phyloP scores from a whole-genome alignment of 1,140 invertebrate species.

The Leptinotarsa undecemlineata region DNA sequence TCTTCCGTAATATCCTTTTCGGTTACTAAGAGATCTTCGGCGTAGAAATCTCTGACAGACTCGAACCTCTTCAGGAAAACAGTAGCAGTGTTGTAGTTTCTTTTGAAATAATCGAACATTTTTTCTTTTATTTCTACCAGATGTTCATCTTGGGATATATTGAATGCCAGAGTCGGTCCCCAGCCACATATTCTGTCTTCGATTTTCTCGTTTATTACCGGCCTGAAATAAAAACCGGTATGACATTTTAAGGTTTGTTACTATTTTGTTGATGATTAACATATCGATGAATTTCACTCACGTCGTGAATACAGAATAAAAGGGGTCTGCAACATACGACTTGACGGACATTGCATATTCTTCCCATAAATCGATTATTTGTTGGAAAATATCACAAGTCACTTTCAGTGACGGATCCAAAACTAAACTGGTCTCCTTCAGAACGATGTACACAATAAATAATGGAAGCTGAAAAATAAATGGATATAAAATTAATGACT shows the following conservation, averaged over 20 bases:
- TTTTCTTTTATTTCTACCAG: conserved; percentile 60
- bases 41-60: conserved; percentile 68
- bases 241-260: too few species aligned
- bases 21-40: conserved; percentile 69
- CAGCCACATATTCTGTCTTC: conserved; percentile 69
- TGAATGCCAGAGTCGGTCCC: conserved; percentile 65
- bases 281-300: conserved; percentile 43
- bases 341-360: conserved; percentile 61
- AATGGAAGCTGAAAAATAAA: conserved; percentile 59
- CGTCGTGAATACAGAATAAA: conserved; percentile 60
- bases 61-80: conserved; percentile 71
- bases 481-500: neutral
- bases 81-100: conserved; percentile 65
- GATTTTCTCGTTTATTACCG: conserved; percentile 73
- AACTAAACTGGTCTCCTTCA: conserved; percentile 55
- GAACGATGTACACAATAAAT: conserved; percentile 62
- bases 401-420: conserved; percentile 63
- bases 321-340: conserved; percentile 62
- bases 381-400: conserved; percentile 58
- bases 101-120: conserved; percentile 60
- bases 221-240: conserved; percentile 61
- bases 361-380: conserved; percentile 64
- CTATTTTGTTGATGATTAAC: too few species aligned
- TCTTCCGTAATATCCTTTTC: conserved; percentile 56
- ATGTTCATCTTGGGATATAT: conserved; percentile 67